phyloP scores from a whole-genome alignment of 2,797 vertebrate species.

The Sebastes hubbsi region DNA sequence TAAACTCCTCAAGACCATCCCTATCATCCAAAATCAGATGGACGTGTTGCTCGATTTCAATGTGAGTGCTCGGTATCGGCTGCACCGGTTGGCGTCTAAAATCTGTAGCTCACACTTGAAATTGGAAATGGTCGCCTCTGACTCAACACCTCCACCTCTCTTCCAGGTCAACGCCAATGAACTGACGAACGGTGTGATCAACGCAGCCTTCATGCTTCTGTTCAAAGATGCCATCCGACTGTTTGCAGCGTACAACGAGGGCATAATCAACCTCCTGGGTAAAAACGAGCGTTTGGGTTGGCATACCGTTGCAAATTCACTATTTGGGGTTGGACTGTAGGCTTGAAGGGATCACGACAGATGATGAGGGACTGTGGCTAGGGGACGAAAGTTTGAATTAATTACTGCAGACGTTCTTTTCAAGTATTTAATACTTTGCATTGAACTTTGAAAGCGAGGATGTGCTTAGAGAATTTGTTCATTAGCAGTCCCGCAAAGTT shows the following conservation, averaged over 20 bases:
- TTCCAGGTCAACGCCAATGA: constrained; percentile 94
- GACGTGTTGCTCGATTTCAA: constrained; percentile 96
- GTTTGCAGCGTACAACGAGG: constrained; percentile 97
- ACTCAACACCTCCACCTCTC: constrained; percentile 2
- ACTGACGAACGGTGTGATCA: constrained; percentile 96
- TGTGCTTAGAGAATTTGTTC: not conserved
- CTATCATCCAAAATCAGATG: constrained; percentile 97
- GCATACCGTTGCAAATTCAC: not conserved
- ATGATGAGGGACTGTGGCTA: not conserved
- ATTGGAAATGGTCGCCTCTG: not conserved
- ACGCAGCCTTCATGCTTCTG: constrained; percentile 97
- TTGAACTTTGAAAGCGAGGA: not conserved
- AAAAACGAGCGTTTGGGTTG: constrained; percentile 54
- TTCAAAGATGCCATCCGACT: constrained; percentile 98
- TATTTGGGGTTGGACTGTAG: not conserved
- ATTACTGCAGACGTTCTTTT: not conserved
- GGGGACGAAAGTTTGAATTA: not conserved
- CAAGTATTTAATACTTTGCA: not conserved
- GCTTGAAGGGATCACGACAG: not conserved
- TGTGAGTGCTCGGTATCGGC: constrained; percentile 73
- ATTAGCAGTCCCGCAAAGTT: not conserved
- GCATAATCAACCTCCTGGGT: constrained; percentile 97
- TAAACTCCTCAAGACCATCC: constrained; percentile 94
- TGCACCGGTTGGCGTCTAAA: not conserved
- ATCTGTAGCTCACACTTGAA: not conserved